Percentiles rank a stretch among this genome's conserved stretches.
phyloP scores from a whole-genome alignment of 2,888 invertebrate species.

The Mythimna loreyi region DNA sequence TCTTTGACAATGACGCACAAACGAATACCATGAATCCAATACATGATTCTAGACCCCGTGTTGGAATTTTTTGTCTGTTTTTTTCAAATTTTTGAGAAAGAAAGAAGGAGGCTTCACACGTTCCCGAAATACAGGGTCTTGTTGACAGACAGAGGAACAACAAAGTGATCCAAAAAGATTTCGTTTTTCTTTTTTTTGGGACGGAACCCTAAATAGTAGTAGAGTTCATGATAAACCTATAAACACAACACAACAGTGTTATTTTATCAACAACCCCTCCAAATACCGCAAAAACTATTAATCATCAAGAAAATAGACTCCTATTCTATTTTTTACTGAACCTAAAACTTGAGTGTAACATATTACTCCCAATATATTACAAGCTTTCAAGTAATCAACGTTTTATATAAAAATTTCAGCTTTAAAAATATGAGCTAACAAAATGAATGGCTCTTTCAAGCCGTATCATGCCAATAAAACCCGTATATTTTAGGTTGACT shows the following conservation, averaged over 20 bases:
- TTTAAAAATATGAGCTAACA: slow-evolving; percentile 35
- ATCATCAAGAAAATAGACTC: neutral
- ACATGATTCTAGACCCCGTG: too few relatives aligned
- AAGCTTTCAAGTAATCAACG: slow-evolving; percentile 41
- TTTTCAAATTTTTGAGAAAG: too few relatives aligned
- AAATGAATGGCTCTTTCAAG: slow-evolving; percentile 24
- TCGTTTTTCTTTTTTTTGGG: too few relatives aligned
- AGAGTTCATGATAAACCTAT: too few relatives aligned
- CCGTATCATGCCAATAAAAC: slow-evolving; percentile 5
- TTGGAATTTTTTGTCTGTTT: too few relatives aligned
- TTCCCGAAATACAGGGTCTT: too few relatives aligned
- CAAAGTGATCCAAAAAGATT: too few relatives aligned
- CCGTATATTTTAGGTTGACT: slow-evolving; percentile 21
- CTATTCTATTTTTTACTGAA: slow-evolving; percentile 4
- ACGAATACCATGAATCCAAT: too few relatives aligned
- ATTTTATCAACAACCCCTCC: neutral
- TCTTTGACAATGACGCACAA: too few relatives aligned
- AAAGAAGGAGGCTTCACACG: too few relatives aligned
- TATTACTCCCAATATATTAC: neutral
- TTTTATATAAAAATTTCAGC: slow-evolving; percentile 27
- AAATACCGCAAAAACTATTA: neutral
- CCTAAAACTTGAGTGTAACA: slow-evolving; percentile 11
- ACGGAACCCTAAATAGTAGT: too few relatives aligned
- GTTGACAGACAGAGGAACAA: too few relatives aligned
- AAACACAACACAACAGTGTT: neutral